A percentile compares a stretch with the other conserved stretches of the same genome.
phyloP scores from a whole-genome alignment of 2,113 vertebrate species.

The Eidolon helvum region DNA sequence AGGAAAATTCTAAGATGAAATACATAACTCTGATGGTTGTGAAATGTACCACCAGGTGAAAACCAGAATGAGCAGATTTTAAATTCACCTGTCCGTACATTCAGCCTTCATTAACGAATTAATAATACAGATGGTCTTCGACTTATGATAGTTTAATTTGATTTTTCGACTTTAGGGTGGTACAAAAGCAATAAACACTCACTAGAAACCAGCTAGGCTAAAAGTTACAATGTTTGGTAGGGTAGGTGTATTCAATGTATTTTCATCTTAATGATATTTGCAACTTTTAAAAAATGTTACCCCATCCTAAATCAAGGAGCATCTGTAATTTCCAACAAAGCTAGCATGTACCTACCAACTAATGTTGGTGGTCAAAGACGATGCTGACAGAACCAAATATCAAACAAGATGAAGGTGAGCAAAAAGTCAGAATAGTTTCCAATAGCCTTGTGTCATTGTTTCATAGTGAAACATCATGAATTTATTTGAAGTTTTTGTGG shows the following conservation, averaged over 20 bases:
- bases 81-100: not conserved
- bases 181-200: not conserved
- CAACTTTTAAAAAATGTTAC: not conserved
- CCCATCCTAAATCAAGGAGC: not conserved
- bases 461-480: slow-evolving; percentile 23
- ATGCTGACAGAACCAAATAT: slow-evolving; percentile 1
- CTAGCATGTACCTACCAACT: not conserved
- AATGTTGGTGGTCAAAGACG: not conserved
- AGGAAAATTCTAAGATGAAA: slow-evolving; percentile 2
- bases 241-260: not conserved
- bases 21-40: not conserved
- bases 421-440: not conserved
- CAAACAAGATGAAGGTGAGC: not conserved
- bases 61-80: not conserved
- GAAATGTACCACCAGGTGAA: slow-evolving; percentile 15
- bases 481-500: not conserved
- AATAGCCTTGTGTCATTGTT: not conserved
- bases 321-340: slow-evolving; percentile 6
- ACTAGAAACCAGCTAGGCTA: not conserved
- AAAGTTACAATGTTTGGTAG: not conserved
- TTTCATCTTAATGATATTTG: not conserved
- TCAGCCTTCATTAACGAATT: slow-evolving; percentile 3
- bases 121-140: not conserved
- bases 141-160: not conserved
- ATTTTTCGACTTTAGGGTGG: not conserved